Evolutionary conservation across 2,797 vertebrate genomes (phyloP), one percentile per base, ranked within the genome.

Genomic region (Florisuga fusca): DNA sequence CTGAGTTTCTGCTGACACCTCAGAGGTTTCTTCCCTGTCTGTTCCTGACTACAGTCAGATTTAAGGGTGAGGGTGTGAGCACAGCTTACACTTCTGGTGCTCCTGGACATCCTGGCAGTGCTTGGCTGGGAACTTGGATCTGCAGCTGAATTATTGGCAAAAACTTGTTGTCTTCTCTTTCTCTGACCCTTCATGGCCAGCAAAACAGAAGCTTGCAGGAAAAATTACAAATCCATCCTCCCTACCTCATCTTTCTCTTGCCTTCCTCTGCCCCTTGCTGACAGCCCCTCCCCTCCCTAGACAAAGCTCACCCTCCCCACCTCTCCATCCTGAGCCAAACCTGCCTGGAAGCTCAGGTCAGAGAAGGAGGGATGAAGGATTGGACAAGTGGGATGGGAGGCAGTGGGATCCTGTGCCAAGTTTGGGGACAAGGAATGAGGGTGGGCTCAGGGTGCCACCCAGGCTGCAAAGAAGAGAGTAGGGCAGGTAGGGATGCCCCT

Each of bases 371-470:
- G 36, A 38, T 27, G 63, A 43, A 59, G 54, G 66, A 36, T 68
- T 63, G 63, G 54, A 2, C 5, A 29, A 43, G 11, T 1, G 2
- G 29, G 29, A 5, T 36, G 31, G 41, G 54, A 90, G 41, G 20
- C 7, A 12, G 25, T 0, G 7, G 36, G 4, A 7, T 10, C 59
- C 66, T 20, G 20, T 7, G 9, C 17, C 34, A 27, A 46, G 7
- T 46, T 63, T n/a, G 50, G 62, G 31, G n/a, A 8, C 13, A 5
- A 9, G 0, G 4, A 23, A 50, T 41, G 48, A 51, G 34, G n/a
- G 10, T 16, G 19, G 12, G 63, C 58, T 27, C 34, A 38, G 61
- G 59, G 59, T 8, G 2, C 33, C 7, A 1, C 19, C 21, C 0
- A 0, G 33, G 10, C 36, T 77, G 33, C 27, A 36, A 54, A 36